A percentile compares a stretch with the other conserved stretches of the same genome.
Evolutionary conservation across 2,797 vertebrate species (phyloP).

Genomic region (Enteromius paludinosus): DNA sequence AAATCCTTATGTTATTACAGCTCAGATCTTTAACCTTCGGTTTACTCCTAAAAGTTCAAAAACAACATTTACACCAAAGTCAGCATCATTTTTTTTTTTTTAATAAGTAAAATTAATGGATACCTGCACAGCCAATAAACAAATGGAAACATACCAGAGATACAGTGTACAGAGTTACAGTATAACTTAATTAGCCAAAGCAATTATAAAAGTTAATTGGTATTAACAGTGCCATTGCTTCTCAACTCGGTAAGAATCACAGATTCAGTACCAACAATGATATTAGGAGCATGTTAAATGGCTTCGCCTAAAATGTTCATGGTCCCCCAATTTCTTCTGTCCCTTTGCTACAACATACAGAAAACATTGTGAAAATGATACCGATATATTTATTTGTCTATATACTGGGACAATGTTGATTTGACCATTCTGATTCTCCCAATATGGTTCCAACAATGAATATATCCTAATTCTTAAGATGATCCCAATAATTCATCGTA

Average conservation of each 20-base stretch:
- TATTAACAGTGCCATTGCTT: neutral
- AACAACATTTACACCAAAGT: neutral
- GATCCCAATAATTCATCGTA: neutral
- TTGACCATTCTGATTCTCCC: neutral
- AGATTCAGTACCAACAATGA: conserved; percentile 19
- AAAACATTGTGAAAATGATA: conserved; percentile 1
- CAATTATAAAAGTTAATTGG: neutral
- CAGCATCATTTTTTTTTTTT: neutral
- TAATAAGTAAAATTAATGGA: conserved; percentile 11
- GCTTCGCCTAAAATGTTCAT: neutral
- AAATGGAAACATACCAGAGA: conserved; percentile 18
- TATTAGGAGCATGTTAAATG: neutral
- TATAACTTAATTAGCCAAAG: neutral
- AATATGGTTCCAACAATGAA: neutral
- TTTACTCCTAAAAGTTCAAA: neutral
- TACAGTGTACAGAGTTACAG: neutral
- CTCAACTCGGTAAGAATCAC: neutral
- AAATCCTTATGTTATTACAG: neutral
- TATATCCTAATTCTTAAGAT: neutral
- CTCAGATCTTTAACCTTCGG: neutral
- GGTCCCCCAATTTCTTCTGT: neutral
- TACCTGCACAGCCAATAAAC: neutral
- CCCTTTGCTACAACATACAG: neutral
- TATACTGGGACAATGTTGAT: neutral
- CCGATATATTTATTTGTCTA: neutral